phyloP scores from a whole-genome alignment of 1,140 invertebrate species.

The Apocrypta bakeri region DNA sequence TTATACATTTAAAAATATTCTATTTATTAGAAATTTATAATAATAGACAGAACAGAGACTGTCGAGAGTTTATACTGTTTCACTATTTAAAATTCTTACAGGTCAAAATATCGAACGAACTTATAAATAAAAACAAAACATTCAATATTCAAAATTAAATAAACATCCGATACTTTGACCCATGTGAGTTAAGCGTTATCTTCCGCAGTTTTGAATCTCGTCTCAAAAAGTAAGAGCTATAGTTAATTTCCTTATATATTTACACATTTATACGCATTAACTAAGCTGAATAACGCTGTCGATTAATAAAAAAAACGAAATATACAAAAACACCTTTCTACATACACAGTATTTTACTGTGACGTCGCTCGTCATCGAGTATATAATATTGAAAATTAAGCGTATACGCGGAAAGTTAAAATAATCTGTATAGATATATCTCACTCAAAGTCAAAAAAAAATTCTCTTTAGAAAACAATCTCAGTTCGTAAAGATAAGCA shows the following conservation, averaged over 20 bases:
- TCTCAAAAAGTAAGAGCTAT: background rate
- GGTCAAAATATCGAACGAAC: background rate
- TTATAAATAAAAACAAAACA: background rate
- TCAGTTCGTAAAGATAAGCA: conserved; percentile 60
- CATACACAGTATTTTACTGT: background rate
- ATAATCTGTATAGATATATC: conserved; percentile 13
- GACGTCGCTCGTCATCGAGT: background rate
- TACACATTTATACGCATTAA: background rate
- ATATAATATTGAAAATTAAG: background rate
- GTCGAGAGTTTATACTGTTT: background rate
- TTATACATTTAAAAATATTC: background rate
- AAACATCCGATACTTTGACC: background rate
- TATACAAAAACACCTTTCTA: background rate
- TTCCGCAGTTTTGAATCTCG: background rate
- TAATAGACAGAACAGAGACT: background rate
- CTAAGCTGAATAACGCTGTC: background rate
- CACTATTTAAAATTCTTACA: background rate
- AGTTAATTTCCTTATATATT: background rate
- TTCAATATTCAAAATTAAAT: background rate
- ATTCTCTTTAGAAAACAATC: background rate
- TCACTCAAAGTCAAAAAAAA: conserved; percentile 20
- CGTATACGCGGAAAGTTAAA: background rate
- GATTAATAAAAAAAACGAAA: background rate
- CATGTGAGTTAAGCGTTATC: background rate
- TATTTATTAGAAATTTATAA: background rate